A percentile compares a stretch with the other conserved stretches of the same genome.
phyloP scores from a whole-genome alignment of 1,140 invertebrate genomes.

The Brachystomella parvula region DNA sequence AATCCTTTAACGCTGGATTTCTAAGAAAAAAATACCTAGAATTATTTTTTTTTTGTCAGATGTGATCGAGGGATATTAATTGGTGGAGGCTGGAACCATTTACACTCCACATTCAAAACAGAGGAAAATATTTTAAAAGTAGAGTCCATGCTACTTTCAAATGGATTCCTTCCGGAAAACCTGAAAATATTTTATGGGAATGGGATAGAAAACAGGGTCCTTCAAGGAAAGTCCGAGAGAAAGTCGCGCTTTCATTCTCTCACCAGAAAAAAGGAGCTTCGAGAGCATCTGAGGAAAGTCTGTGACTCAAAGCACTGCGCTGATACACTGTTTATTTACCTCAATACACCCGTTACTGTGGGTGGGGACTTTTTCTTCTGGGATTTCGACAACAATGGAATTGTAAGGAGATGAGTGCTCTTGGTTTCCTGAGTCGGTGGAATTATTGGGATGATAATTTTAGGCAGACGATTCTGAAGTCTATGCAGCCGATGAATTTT shows the following conservation, averaged over 20 bases:
- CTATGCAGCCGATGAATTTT: constrained; percentile 47
- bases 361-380: constrained; percentile 49
- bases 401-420: constrained; percentile 42
- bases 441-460: background rate
- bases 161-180: constrained; percentile 48
- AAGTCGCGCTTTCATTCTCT: constrained; percentile 43
- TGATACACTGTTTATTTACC: constrained; percentile 49
- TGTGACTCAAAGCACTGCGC: constrained; percentile 47
- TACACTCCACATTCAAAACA: constrained; percentile 42
- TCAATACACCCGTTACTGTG: constrained; percentile 47
- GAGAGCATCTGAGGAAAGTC: constrained; percentile 47
- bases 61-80: constrained; percentile 51
- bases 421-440: constrained; percentile 13
- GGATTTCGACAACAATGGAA: constrained; percentile 49
- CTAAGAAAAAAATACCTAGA: background rate
- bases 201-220: constrained; percentile 40
- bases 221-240: too few species aligned
- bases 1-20: background rate
- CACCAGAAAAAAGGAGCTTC: constrained; percentile 46
- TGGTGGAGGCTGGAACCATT: constrained; percentile 51
- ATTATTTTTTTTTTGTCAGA: background rate
- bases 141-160: constrained; percentile 45
- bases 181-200: constrained; percentile 53
- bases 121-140: constrained; percentile 43
- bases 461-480: constrained; percentile 46